Base-by-base conservation (phyloP, 1,140 invertebrate genomes). In the Heliconius nattereri region DNA sequence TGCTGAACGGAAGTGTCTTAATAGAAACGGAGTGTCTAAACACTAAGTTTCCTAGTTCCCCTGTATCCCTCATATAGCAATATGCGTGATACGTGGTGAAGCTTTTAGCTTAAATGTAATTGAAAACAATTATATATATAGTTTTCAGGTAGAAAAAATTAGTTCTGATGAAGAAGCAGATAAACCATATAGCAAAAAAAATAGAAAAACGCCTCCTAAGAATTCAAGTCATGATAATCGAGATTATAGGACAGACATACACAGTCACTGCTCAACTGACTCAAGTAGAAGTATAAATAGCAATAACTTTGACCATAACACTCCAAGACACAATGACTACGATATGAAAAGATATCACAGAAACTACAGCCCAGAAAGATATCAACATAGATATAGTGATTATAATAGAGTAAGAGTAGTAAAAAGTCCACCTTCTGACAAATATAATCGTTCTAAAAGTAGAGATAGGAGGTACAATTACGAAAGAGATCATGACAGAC, bases 81-180 rank as follows among this genome's bases (percentile, higher is more conserved):
- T 13, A 16, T 5, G 13, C 40, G 11, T 8, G 8, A 45, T 16
- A 45, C 13, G 5, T 32, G 5, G 11, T 45, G 40, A 45, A 45
- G 40, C 13, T 45, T 45, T 45, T 16, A 45, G 13, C 40, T 45
- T 45, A 20, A 52, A 52, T 20, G 16, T 52, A 20, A 52, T 16
- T 52, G 5, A 20, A 52, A 20, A 52, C 19, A 6, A 32, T 71
- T 37, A 20, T 72, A 37, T 54, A 86, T 90, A 60, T 77, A 87
- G 86, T 40, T 79, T 75, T 26, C 57, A 76, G 19, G 71, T 82
- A 37, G 71, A 75, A n/a, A 87, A 84, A 73, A 87, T 85, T 52
- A 89, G 87, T 83, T 87, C 90, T 19, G 88, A 91, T 78, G 91
- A 92, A 78, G 90, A 91, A 75, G 45, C 49, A 79, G 88, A 81